A percentile compares a stretch with the other conserved stretches of the same genome.
Evolutionary conservation across 2,797 vertebrate genomes (phyloP).

Genomic region (Acridotheres tristis): DNA sequence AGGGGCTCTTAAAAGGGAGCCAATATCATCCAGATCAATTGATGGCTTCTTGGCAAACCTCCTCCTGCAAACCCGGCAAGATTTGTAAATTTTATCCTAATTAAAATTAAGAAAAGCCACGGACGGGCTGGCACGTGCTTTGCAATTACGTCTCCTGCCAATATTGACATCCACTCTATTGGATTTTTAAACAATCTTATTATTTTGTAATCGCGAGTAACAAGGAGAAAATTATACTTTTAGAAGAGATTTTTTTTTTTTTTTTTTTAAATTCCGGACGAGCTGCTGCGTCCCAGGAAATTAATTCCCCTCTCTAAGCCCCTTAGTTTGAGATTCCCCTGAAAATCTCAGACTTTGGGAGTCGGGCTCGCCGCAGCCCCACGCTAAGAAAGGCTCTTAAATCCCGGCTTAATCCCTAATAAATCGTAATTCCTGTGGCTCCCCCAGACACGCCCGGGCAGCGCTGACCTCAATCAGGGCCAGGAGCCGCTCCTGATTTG

Average conservation of each 20-base stretch:
- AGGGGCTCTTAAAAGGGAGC: constrained; percentile 69
- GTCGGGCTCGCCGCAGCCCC: not conserved
- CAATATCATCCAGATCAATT: constrained; percentile 63
- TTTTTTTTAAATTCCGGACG: not conserved
- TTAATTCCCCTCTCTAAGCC: constrained; percentile 46
- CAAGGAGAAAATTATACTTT: constrained; percentile 63
- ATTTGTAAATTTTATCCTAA: constrained; percentile 84
- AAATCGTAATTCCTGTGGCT: not conserved
- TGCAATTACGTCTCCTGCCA: constrained; percentile 71
- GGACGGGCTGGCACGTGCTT: constrained; percentile 67
- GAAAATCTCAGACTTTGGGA: not conserved
- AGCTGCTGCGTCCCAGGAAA: not conserved
- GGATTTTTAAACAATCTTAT: constrained; percentile 71
- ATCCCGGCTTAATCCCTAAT: constrained; percentile 39
- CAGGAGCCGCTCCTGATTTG: not conserved
- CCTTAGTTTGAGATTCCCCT: constrained; percentile 15
- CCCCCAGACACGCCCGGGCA: not conserved
- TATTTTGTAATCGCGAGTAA: constrained; percentile 69
- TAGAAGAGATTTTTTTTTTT: constrained; percentile 34
- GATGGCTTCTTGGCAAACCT: constrained; percentile 76
- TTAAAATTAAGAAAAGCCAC: constrained; percentile 81
- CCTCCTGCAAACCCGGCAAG: constrained; percentile 75
- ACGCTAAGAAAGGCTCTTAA: not conserved
- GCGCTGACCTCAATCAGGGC: constrained; percentile 38
- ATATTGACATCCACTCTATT: constrained; percentile 66